Percentiles rank a stretch among this genome's conserved stretches.
Conservation (phyloP, 2,888 invertebrate genomes). For the Conistra vaccinii region DNA sequence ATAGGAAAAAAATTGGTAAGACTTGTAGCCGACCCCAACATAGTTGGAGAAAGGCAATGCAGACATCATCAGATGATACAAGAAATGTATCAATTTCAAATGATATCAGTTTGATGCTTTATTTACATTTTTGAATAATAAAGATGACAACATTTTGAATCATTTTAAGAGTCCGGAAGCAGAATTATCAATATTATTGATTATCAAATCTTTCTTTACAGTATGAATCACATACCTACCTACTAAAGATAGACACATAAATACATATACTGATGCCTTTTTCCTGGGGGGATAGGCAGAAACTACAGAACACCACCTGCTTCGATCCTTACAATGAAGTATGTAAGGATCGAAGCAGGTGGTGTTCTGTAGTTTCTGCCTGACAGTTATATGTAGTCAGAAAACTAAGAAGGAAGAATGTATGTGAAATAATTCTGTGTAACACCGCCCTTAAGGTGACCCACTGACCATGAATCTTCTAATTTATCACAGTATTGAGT, state of each 20-base stretch:
- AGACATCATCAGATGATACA: not conserved
- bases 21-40: not conserved
- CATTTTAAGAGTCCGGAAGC: not conserved
- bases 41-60: not conserved
- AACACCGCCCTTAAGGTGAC: no score
- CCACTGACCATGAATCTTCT: not conserved
- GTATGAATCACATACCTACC: not conserved
- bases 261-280: no score
- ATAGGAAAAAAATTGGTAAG: no score
- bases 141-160: conserved; percentile 4
- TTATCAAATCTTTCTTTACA: not conserved
- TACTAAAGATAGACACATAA: no score
- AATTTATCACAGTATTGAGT: not conserved
- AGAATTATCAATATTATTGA: not conserved
- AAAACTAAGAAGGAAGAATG: not conserved
- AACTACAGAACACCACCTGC: no score
- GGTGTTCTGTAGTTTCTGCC: no score
- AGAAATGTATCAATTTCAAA: not conserved
- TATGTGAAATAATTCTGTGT: not conserved
- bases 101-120: not conserved
- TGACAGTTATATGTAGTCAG: not conserved
- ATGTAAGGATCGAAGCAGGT: no score
- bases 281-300: no score
- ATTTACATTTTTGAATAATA: not conserved
- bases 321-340: no score